Evolutionary conservation across 2,888 invertebrate species (phyloP).

Genomic region (Oxystoma pomonae): DNA sequence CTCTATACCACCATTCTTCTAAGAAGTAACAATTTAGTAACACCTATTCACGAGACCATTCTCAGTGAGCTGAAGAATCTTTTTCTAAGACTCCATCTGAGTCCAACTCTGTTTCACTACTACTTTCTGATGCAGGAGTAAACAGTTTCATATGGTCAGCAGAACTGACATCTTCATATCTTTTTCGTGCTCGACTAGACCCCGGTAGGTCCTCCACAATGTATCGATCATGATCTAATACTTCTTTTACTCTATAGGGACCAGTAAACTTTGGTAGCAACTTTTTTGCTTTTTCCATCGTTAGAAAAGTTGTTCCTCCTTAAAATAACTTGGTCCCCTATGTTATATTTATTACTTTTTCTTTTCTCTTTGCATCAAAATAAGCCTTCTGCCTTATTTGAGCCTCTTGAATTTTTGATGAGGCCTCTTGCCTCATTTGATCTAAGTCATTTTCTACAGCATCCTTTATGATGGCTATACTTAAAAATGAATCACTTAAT

Average conservation of each 20-base stretch:
- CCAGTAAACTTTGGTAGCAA: neutral
- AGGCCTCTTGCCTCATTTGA: constrained; percentile 1
- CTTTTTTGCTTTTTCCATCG: constrained; percentile 2
- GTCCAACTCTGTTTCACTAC: too few species aligned
- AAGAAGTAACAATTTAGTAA: too few species aligned
- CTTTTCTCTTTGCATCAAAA: constrained; percentile 4
- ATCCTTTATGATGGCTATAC: constrained; percentile 10
- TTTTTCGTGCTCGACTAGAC: too few species aligned
- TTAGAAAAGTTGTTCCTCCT: neutral
- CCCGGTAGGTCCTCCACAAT: too few species aligned
- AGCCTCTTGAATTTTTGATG: constrained; percentile 4
- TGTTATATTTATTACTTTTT: neutral
- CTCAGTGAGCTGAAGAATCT: too few species aligned
- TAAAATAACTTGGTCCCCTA: neutral
- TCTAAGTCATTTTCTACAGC: neutral
- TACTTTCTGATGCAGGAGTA: too few species aligned
- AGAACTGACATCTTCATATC: too few species aligned
- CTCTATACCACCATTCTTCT: too few species aligned
- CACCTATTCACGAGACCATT: too few species aligned
- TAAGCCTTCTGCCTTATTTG: constrained; percentile 6
- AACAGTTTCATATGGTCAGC: too few species aligned
- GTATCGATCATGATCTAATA: constrained; percentile 8
- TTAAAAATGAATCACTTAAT: neutral
- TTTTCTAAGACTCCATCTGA: too few species aligned
- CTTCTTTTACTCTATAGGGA: too few species aligned